Conservation (phyloP, 2,113 vertebrate species). For the Artemisiospiza belli region DNA sequence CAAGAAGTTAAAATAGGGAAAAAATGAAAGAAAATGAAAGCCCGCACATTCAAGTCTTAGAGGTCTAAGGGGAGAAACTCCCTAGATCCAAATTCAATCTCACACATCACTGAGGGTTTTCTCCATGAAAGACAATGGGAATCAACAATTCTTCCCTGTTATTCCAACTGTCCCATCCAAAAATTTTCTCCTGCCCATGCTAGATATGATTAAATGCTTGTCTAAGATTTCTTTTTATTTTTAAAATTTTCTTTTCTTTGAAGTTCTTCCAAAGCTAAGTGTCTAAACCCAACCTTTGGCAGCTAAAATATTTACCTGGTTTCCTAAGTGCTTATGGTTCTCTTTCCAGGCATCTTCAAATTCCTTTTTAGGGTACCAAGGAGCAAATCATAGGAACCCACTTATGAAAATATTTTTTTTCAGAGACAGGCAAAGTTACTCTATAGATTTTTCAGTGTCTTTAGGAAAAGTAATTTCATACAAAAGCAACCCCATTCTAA, state of each 20-base stretch:
- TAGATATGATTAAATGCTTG: neutral
- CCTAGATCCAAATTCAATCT: neutral
- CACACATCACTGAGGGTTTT: rapidly evolving
- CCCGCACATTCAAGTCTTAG: neutral
- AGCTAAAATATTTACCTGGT: neutral
- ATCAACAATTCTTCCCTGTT: neutral
- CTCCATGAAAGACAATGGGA: neutral
- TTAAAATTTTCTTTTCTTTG: neutral
- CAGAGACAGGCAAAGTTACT: neutral
- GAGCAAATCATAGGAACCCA: neutral
- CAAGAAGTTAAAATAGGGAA: rapidly evolving
- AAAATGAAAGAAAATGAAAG: neutral
- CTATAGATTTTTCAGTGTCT: neutral
- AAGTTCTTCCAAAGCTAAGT: neutral
- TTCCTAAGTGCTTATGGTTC: neutral
- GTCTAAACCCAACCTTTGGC: neutral
- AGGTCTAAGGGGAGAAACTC: neutral
- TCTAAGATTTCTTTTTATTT: neutral
- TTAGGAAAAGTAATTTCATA: neutral
- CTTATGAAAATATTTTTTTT: neutral
- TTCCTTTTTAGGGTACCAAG: neutral
- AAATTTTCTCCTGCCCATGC: neutral
- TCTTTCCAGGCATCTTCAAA: neutral
- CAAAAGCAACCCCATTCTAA: neutral
- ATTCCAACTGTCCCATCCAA: neutral